Conservation (phyloP, 2,113 vertebrate species). For the Cygnus atratus region DNA sequence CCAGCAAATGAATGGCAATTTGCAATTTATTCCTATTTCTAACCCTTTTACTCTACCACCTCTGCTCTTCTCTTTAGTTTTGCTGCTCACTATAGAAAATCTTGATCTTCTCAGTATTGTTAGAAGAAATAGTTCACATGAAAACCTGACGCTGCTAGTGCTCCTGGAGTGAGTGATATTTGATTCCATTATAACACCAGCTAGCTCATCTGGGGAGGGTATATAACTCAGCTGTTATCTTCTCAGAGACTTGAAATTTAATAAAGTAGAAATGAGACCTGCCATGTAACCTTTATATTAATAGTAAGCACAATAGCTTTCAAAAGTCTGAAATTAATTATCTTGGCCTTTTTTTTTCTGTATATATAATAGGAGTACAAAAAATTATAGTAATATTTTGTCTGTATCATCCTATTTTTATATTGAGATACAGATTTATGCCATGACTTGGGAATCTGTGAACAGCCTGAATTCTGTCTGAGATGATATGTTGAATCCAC, state of each 20-base stretch:
- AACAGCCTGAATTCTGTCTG: background rate
- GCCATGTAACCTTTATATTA: background rate
- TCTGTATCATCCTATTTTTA: background rate
- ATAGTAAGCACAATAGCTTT: background rate
- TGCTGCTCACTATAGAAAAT: background rate
- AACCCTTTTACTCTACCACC: background rate
- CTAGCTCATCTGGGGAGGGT: background rate
- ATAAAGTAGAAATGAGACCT: background rate
- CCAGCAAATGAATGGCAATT: background rate
- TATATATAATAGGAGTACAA: background rate
- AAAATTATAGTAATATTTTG: background rate
- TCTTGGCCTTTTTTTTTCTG: background rate
- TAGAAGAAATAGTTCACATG: conserved; percentile 3
- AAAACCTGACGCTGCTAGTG: conserved; percentile 15
- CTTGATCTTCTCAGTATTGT: background rate
- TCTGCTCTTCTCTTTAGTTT: conserved; percentile 17
- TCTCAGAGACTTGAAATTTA: background rate
- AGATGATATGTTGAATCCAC: background rate
- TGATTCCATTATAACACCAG: conserved; percentile 12
- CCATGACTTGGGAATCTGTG: background rate
- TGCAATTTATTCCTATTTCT: background rate
- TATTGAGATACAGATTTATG: background rate
- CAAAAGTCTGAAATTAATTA: background rate
- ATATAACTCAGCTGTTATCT: background rate
- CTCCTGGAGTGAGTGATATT: background rate